phyloP scores from a whole-genome alignment of 2,113 vertebrate genomes.

The Catharus fuscescens region DNA sequence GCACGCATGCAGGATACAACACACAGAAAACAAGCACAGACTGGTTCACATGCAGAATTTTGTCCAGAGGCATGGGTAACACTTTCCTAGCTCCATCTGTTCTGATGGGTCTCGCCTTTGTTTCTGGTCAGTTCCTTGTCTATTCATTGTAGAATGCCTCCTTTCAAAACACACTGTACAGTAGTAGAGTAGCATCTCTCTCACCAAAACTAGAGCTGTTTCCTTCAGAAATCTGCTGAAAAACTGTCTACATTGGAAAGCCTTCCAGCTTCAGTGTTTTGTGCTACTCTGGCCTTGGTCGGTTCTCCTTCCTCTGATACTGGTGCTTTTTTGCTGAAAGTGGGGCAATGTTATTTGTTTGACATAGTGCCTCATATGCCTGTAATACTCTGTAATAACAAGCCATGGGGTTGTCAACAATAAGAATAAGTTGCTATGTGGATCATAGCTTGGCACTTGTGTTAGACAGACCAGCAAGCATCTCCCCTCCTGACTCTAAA shows the following conservation, averaged over 20 bases:
- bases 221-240: not conserved
- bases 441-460: not conserved
- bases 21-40: not conserved
- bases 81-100: not conserved
- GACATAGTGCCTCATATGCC: not conserved
- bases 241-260: not conserved
- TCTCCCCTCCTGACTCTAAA: slow-evolving; percentile 16
- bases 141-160: not conserved
- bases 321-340: not conserved
- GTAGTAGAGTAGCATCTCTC: not conserved
- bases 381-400: not conserved
- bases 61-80: not conserved
- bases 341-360: not conserved
- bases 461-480: not conserved
- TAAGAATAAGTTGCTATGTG: not conserved
- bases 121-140: not conserved
- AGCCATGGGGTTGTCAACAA: not conserved
- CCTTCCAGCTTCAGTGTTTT: not conserved
- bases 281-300: not conserved
- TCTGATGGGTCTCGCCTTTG: not conserved
- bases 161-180: not conserved
- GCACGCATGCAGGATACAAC: not conserved
- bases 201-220: not conserved
- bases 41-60: not conserved
- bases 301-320: not conserved